phyloP scores from a whole-genome alignment of 2,113 vertebrate species.

The Myrmophylax atrothorax region DNA sequence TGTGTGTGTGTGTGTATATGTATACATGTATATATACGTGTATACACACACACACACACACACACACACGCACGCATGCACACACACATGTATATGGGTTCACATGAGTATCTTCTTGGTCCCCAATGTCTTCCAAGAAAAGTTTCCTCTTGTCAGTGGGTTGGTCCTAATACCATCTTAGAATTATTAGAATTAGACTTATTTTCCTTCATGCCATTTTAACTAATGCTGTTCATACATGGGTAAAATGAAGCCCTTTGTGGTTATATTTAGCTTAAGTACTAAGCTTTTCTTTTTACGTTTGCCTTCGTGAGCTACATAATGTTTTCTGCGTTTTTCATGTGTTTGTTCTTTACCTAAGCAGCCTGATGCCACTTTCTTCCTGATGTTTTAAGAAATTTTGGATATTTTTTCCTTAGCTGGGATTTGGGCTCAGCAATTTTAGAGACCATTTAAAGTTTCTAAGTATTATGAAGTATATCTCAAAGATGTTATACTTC shows the following conservation, averaged over 20 bases:
- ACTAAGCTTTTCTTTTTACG: background rate
- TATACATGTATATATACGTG: background rate
- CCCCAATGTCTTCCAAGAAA: slow-evolving; percentile 58
- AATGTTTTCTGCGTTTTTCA: background rate
- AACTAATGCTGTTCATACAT: background rate
- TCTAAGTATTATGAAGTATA: background rate
- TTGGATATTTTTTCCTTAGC: background rate
- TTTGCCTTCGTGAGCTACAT: background rate
- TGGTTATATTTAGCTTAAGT: background rate
- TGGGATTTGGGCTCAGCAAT: background rate
- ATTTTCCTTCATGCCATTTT: slow-evolving; percentile 21
- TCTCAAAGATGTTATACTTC: background rate
- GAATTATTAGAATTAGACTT: background rate
- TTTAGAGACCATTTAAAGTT: background rate
- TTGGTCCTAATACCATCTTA: slow-evolving; percentile 62
- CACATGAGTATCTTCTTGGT: slow-evolving; percentile 65
- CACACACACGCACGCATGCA: too few species aligned
- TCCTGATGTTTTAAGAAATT: background rate
- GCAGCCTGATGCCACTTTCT: background rate
- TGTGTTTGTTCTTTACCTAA: background rate
- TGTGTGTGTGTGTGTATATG: background rate
- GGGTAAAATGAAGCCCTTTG: background rate
- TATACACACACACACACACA: background rate
- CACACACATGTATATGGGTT: background rate
- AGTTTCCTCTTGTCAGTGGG: slow-evolving; percentile 67